Evolutionary conservation across 2,113 vertebrate genomes (phyloP).

Genomic region (Trogon melanurus): DNA sequence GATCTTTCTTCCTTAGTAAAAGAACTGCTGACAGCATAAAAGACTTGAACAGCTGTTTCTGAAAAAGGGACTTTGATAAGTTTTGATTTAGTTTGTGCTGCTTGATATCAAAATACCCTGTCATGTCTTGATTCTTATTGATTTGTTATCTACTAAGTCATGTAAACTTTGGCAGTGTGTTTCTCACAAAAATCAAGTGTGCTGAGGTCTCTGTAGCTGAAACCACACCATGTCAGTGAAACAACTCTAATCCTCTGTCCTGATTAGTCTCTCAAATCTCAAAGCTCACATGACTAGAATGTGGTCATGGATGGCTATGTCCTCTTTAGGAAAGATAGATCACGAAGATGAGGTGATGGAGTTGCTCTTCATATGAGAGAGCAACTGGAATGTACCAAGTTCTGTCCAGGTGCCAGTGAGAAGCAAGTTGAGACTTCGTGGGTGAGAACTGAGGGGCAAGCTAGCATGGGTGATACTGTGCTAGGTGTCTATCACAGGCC

Average conservation of each 20-base stretch:
- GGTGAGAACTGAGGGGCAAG: too few relatives aligned
- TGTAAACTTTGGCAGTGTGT: rapidly evolving
- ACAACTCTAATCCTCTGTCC: background rate
- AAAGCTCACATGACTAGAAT: too few relatives aligned
- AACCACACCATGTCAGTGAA: background rate
- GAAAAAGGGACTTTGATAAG: background rate
- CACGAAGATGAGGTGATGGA: too few relatives aligned
- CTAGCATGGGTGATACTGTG: too few relatives aligned
- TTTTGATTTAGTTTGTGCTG: background rate
- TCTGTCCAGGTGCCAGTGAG: too few relatives aligned
- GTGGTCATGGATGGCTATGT: too few relatives aligned
- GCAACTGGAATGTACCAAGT: too few relatives aligned
- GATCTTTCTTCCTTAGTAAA: background rate
- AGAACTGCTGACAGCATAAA: background rate
- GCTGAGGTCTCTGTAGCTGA: background rate
- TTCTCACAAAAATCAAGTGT: background rate
- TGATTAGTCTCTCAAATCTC: background rate
- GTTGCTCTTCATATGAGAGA: too few relatives aligned
- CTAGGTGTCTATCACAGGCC: too few relatives aligned
- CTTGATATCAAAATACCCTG: background rate
- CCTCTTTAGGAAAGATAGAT: too few relatives aligned
- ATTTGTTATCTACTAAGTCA: background rate
- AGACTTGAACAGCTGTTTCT: background rate
- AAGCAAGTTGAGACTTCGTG: too few relatives aligned
- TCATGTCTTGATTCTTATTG: background rate